phyloP scores from a whole-genome alignment of 2,888 invertebrate genomes.

The Euproctis similis region DNA sequence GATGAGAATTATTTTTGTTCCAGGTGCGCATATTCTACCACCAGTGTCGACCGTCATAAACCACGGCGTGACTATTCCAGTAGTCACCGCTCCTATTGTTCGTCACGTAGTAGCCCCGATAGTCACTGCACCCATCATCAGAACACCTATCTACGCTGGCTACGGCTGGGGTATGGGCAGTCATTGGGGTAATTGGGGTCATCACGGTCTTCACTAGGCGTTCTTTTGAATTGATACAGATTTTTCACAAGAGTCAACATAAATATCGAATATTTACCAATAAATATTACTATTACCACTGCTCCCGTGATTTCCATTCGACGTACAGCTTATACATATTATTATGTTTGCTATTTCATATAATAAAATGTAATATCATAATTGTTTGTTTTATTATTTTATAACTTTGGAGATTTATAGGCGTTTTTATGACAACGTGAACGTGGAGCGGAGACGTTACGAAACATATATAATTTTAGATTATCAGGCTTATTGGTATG shows the following conservation, averaged over 20 bases:
- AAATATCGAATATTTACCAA: not conserved
- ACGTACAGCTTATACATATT: no score
- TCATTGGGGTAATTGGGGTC: constrained; percentile 10
- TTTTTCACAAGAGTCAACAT: no score
- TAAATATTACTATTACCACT: constrained; percentile 5
- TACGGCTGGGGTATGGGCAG: constrained; percentile 15
- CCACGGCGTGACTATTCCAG: constrained; percentile 43
- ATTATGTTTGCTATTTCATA: no score
- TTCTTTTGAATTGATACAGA: constrained; percentile 20
- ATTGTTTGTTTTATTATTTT: no score
- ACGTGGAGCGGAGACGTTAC: no score
- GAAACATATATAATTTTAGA: no score
- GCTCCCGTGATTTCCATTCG: no score
- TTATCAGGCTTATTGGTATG: no score
- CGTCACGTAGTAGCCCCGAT: constrained; percentile 24
- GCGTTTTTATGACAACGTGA: no score
- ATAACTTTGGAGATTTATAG: no score
- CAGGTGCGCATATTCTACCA: constrained; percentile 5
- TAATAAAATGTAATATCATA: no score
- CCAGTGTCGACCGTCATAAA: constrained; percentile 37
- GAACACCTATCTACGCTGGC: constrained; percentile 16
- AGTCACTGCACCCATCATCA: constrained; percentile 29
- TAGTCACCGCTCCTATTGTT: constrained; percentile 20
- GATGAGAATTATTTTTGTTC: not conserved
- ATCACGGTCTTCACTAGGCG: constrained; percentile 2